These are phyloP conservation scores for Myxocyprinus asiaticus DNA, from an alignment of 2,113 vertebrate genomes.

Conservation along the genomic window DNA sequence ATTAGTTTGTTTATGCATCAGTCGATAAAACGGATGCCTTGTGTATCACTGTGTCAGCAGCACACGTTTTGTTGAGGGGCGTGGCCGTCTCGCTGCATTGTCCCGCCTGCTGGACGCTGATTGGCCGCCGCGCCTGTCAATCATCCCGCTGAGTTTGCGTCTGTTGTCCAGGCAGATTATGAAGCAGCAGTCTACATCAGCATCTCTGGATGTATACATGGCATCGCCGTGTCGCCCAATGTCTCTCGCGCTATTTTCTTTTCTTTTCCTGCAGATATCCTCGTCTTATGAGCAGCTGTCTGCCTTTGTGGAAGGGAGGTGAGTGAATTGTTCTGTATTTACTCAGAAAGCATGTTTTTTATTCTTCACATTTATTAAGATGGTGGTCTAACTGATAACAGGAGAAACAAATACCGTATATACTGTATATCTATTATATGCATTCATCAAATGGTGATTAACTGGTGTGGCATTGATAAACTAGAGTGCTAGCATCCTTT, in stretches of 20 bases:
- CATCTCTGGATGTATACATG: constrained; percentile 59
- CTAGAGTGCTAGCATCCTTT: constrained; percentile 14
- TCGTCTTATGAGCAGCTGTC: constrained; percentile 54
- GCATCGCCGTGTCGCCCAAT: constrained; percentile 55
- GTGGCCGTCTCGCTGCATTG: constrained; percentile 37
- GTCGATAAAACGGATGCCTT: neutral
- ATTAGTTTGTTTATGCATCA: neutral
- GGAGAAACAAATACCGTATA: neutral
- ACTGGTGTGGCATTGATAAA: neutral
- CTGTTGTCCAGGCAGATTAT: constrained; percentile 59
- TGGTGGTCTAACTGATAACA: neutral
- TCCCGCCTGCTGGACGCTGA: constrained; percentile 22
- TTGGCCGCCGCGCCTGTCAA: constrained; percentile 55
- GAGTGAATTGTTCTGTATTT: constrained; percentile 25
- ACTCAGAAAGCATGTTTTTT: neutral
- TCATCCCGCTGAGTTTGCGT: constrained; percentile 46
- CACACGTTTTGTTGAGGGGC: constrained; percentile 12
- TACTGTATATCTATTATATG: neutral
- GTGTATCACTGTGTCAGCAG: neutral
- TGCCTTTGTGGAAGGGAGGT: constrained; percentile 57
- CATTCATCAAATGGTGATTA: neutral
- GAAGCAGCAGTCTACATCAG: constrained; percentile 53
- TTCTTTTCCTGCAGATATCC: constrained; percentile 56
- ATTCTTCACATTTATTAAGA: neutral
- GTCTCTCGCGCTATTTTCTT: constrained; percentile 51